A percentile compares a stretch with the other conserved stretches of the same genome.
Conservation (phyloP, 1,140 invertebrate species). For the Ceratoteleas bidentatus region DNA sequence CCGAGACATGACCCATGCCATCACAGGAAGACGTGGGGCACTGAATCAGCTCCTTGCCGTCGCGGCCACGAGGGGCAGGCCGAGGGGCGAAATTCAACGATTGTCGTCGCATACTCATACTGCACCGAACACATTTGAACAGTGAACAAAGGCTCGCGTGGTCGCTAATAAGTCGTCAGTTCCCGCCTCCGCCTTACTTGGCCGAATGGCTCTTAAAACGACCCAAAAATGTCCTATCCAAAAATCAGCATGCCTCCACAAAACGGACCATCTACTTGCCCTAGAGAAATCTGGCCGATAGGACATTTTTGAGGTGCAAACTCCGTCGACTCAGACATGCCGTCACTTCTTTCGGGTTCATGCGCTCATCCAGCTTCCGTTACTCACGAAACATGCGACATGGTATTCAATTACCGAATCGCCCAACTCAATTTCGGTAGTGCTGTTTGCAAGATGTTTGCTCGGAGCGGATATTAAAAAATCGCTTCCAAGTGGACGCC, state of each 20-base stretch:
- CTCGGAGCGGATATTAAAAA: background rate
- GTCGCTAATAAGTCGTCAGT: too few relatives aligned
- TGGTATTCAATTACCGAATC: slow-evolving; percentile 5
- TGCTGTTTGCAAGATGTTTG: slow-evolving; percentile 4
- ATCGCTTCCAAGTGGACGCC: too few relatives aligned
- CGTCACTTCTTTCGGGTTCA: slow-evolving; percentile 34
- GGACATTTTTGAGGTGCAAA: slow-evolving; percentile 4
- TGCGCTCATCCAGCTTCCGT: slow-evolving; percentile 13
- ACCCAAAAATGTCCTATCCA: too few relatives aligned
- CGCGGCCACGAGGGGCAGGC: slow-evolving; percentile 82
- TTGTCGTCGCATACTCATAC: slow-evolving; percentile 80
- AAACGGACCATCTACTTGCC: background rate
- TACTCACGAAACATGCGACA: slow-evolving; percentile 38
- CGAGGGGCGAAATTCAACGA: slow-evolving; percentile 80
- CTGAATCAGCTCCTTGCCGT: slow-evolving; percentile 86
- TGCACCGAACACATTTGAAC: slow-evolving; percentile 75
- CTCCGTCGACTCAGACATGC: slow-evolving; percentile 33
- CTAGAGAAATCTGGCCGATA: background rate
- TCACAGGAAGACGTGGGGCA: slow-evolving; percentile 89
- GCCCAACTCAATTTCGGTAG: background rate
- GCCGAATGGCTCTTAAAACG: background rate
- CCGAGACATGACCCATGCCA: slow-evolving; percentile 88
- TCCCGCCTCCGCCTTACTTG: background rate
- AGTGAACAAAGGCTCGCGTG: slow-evolving; percentile 60
- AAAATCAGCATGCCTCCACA: too few relatives aligned